Evolutionary conservation across 1,140 invertebrate genomes (phyloP).

Genomic region (Cydia fagiglandana): DNA sequence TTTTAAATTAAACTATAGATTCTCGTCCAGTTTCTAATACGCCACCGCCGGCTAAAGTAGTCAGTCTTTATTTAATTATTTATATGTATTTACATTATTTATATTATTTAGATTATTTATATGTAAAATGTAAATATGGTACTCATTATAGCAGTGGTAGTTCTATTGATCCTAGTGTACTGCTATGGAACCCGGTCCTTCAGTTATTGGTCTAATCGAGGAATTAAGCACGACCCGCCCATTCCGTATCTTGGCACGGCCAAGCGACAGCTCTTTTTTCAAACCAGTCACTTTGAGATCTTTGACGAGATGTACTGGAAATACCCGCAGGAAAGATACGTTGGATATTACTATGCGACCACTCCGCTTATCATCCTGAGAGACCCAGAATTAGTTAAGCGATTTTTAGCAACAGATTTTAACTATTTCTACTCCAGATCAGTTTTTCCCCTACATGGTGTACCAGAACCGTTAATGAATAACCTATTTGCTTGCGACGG

Average conservation of each 20-base stretch:
- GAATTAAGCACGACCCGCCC: not conserved
- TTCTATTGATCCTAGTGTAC: not conserved
- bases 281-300: slow-evolving; percentile 24
- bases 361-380: slow-evolving; percentile 36
- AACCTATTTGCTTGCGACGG: slow-evolving; percentile 38
- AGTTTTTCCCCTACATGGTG: slow-evolving; percentile 33
- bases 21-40: no score
- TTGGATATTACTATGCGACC: slow-evolving; percentile 70
- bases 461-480: slow-evolving; percentile 45
- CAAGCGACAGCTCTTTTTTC: not conserved
- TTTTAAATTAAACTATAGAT: no score
- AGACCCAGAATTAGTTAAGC: slow-evolving; percentile 57
- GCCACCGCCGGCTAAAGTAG: no score
- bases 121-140: not conserved
- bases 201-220: not conserved
- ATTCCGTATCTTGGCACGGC: not conserved
- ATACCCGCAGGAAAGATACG: slow-evolving; percentile 4
- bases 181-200: not conserved
- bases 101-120: no score
- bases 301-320: slow-evolving; percentile 28
- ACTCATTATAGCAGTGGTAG: not conserved
- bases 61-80: no score
- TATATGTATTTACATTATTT: not conserved
- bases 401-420: slow-evolving; percentile 79
- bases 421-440: slow-evolving; percentile 59